phyloP scores from a whole-genome alignment of 2,888 invertebrate genomes.

The Mellilla xanthometata region DNA sequence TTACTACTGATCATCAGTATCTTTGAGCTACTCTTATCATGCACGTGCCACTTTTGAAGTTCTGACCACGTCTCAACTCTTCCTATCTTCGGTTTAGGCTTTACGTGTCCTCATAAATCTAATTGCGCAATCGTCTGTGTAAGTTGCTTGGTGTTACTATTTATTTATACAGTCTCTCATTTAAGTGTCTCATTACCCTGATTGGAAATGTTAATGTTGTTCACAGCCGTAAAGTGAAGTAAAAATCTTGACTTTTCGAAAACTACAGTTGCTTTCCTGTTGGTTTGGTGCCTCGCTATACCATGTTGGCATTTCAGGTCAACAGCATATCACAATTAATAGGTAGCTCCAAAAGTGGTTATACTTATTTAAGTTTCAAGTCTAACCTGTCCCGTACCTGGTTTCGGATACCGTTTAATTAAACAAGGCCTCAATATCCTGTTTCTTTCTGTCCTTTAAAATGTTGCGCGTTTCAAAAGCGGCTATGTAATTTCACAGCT shows the following conservation, averaged over 20 bases:
- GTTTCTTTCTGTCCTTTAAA: constrained; percentile 22
- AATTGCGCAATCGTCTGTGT: too few relatives aligned
- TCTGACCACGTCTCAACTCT: too few relatives aligned
- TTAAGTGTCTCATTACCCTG: too few relatives aligned
- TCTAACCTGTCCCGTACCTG: constrained; percentile 17
- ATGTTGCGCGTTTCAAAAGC: constrained; percentile 12
- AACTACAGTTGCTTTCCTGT: too few relatives aligned
- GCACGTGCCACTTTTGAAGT: neutral
- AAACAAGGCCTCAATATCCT: constrained; percentile 26
- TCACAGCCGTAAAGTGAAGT: too few relatives aligned
- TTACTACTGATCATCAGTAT: neutral
- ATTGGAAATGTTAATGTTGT: too few relatives aligned
- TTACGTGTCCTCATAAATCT: too few relatives aligned
- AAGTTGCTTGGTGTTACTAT: too few relatives aligned
- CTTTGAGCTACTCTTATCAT: neutral
- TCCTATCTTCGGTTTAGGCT: too few relatives aligned
- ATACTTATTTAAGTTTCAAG: constrained; percentile 6
- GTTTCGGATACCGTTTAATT: constrained; percentile 26
- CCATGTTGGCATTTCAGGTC: constrained; percentile 5
- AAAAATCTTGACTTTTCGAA: too few relatives aligned
- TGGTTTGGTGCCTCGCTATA: neutral
- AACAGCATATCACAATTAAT: neutral
- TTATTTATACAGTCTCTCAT: too few relatives aligned
- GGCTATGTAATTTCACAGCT: constrained; percentile 3
- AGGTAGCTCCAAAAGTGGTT: constrained; percentile 1